Base-by-base conservation (phyloP, 1,140 invertebrate species). In the Heliconius hewitsoni region DNA sequence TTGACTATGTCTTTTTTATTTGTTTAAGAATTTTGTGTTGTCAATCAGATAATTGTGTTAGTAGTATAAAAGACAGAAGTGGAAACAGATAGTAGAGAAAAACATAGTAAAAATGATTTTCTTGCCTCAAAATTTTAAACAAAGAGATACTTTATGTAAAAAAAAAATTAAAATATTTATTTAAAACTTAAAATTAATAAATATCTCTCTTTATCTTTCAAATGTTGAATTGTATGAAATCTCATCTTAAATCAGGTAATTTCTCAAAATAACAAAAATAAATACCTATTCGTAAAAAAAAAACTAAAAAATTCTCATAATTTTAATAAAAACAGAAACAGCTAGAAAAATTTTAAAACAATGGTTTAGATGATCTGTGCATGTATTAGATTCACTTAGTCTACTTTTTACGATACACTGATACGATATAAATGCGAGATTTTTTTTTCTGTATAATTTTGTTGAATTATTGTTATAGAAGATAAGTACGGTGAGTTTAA, bases 351-450 rank as follows among this genome's bases (percentile, higher is more conserved):
- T 30, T 66, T 66, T 6, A 16, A 66, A 16, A 66, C 60, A 66
- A 66, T 66, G 60, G 27, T 13, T 27, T 66, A 66, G 60, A 30
- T 30, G 9, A 66, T 66, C 23, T 66, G 11, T 66, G 60, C 27
- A 16, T 66, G 23, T 2, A 60, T 19, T 60, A 30, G 60, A 60
- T 23, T 60, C 55, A 60, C 8, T 66, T 66, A 66, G 60, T 66
- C 60, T 6, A 66, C 23, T 66, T 66, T 66, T 66, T 66, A 66
- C 60, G 60, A 66, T 66, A 66, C 27, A 66, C 23, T 30, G 60
- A 27, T 66, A 30, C 23, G 57, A 60, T 60, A 60, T 27, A 27
- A 60, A 60, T 66, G 60, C 60, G 27, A 66, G 23, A 66, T 0
- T 66, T 66, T 27, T 23, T 60, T 66, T 30, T 66, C 27, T 30